Evolutionary conservation across 2,797 vertebrate species (phyloP).

Genomic region (Manis pentadactyla): DNA sequence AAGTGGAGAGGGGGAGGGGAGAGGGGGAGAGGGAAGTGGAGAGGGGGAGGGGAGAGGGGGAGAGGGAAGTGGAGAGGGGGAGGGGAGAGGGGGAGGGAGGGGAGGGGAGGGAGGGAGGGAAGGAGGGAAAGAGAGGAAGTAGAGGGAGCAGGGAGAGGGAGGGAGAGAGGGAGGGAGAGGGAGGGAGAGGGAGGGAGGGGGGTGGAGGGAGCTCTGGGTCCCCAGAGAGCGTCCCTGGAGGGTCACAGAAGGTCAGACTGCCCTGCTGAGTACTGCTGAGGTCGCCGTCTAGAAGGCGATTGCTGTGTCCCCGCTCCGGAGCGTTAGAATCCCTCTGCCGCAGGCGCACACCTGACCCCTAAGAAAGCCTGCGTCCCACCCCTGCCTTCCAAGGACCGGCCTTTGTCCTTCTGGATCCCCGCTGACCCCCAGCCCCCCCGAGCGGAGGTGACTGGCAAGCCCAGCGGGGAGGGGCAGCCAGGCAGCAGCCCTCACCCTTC

Average conservation of each 20-base stretch:
- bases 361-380: rapidly evolving
- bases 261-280: neutral
- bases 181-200: rapidly evolving
- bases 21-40: too few species aligned
- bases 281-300: slow-evolving; percentile 1
- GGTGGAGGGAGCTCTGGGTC: rapidly evolving
- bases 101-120: too few species aligned
- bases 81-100: too few species aligned
- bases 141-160: neutral
- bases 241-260: slow-evolving; percentile 18
- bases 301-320: slow-evolving; percentile 33
- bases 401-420: neutral
- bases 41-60: too few species aligned
- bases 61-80: too few species aligned
- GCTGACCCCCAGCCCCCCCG: too few species aligned
- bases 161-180: rapidly evolving
- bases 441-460: neutral
- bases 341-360: slow-evolving; percentile 49
- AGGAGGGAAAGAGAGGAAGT: neutral
- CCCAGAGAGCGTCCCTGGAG: neutral
- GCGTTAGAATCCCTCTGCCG: slow-evolving; percentile 65
- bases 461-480: neutral
- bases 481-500: rapidly evolving
- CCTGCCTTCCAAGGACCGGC: neutral
- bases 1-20: too few species aligned